Evolutionary conservation across 2,113 vertebrate species (phyloP).

Genomic region (Lonchura striata): DNA sequence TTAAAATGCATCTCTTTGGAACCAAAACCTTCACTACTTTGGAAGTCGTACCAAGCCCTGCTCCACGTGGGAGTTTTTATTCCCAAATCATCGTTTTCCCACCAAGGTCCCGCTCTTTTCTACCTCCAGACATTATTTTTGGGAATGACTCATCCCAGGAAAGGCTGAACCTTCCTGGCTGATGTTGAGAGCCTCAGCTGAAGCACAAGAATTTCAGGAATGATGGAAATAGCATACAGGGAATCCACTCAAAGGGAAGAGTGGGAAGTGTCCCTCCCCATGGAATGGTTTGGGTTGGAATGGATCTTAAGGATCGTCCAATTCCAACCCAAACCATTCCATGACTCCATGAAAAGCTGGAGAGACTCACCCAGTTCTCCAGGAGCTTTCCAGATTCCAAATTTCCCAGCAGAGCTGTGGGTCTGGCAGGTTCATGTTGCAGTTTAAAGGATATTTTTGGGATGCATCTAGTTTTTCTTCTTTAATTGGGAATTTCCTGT

Average conservation of each 20-base stretch:
- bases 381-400: neutral
- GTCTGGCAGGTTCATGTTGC: neutral
- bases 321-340: neutral
- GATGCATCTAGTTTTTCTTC: neutral
- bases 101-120: neutral
- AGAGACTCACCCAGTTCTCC: neutral
- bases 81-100: neutral
- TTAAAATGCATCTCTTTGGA: neutral
- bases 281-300: neutral
- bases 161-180: neutral
- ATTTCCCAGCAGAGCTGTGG: neutral
- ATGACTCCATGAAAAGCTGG: neutral
- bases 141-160: neutral
- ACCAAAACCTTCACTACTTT: neutral
- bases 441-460: neutral
- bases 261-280: neutral
- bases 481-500: neutral
- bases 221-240: neutral
- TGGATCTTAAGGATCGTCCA: neutral
- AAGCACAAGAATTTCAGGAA: neutral
- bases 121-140: neutral
- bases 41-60: neutral
- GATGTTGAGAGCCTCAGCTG: neutral
- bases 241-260: neutral
- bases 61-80: neutral